phyloP scores from a whole-genome alignment of 2,888 invertebrate species.

The Fragum fragum region DNA sequence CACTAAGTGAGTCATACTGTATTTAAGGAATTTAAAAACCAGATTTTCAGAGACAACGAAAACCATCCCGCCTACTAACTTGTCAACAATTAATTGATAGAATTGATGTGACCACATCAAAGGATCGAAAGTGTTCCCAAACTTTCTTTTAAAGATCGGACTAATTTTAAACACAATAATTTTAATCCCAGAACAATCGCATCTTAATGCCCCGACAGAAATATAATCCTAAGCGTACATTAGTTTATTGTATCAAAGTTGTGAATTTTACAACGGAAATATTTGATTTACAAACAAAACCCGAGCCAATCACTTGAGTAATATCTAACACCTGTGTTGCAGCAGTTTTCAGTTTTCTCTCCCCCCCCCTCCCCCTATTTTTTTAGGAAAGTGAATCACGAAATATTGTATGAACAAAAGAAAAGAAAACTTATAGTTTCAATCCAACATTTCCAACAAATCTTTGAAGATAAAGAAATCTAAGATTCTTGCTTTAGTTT shows the following conservation, averaged over 20 bases:
- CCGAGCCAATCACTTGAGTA: slow-evolving; percentile 21
- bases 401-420: too few relatives aligned
- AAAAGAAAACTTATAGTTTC: too few relatives aligned
- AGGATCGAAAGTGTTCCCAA: slow-evolving; percentile 27
- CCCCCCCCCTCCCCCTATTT: too few relatives aligned
- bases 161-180: slow-evolving; percentile 32
- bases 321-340: slow-evolving; percentile 21
- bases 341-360: background rate
- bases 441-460: too few relatives aligned
- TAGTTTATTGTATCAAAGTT: slow-evolving; percentile 47
- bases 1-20: too few relatives aligned
- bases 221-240: slow-evolving; percentile 40
- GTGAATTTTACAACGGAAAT: background rate
- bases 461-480: too few relatives aligned
- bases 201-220: background rate
- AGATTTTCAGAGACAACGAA: too few relatives aligned
- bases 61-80: slow-evolving; percentile 9
- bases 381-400: too few relatives aligned
- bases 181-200: slow-evolving; percentile 22
- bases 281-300: slow-evolving; percentile 26
- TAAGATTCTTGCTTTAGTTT: too few relatives aligned
- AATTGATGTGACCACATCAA: slow-evolving; percentile 31
- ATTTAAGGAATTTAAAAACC: too few relatives aligned
- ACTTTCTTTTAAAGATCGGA: slow-evolving; percentile 32
- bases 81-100: slow-evolving; percentile 6